Evolutionary conservation across 1,140 invertebrate species (phyloP).

Genomic region (Archegozetes longisetosus): DNA sequence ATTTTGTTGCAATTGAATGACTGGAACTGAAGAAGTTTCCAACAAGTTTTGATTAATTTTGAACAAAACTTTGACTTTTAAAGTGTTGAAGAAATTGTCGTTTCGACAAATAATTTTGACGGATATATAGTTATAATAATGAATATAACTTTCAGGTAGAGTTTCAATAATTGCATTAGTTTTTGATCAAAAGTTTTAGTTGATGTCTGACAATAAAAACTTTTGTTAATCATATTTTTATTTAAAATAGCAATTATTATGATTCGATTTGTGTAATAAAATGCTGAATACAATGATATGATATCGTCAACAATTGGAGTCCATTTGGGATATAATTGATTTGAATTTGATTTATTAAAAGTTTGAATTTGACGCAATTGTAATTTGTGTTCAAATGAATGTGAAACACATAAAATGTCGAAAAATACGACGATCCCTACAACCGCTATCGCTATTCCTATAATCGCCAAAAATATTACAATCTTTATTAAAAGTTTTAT

Average conservation of each 20-base stretch:
- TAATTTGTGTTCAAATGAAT: too few relatives aligned
- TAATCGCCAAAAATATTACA: too few relatives aligned
- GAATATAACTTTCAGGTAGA: background rate
- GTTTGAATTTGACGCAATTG: too few relatives aligned
- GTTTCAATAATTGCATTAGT: background rate
- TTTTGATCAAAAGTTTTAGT: background rate
- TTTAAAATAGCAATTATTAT: background rate
- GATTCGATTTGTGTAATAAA: background rate
- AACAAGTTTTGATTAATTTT: background rate
- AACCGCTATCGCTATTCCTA: too few relatives aligned
- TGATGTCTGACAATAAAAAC: background rate
- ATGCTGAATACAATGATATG: background rate
- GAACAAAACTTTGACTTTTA: background rate
- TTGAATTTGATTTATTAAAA: too few relatives aligned
- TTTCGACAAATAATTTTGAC: background rate
- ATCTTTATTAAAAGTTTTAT: too few relatives aligned
- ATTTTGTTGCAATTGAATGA: background rate
- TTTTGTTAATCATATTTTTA: background rate
- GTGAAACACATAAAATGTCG: too few relatives aligned
- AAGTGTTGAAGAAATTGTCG: background rate
- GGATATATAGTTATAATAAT: background rate
- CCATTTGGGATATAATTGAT: too few relatives aligned
- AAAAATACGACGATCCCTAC: too few relatives aligned
- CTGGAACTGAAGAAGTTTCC: background rate
- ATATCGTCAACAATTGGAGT: background rate